Base-by-base conservation (phyloP, 2,888 invertebrate genomes). In the Litoditis marina region DNA sequence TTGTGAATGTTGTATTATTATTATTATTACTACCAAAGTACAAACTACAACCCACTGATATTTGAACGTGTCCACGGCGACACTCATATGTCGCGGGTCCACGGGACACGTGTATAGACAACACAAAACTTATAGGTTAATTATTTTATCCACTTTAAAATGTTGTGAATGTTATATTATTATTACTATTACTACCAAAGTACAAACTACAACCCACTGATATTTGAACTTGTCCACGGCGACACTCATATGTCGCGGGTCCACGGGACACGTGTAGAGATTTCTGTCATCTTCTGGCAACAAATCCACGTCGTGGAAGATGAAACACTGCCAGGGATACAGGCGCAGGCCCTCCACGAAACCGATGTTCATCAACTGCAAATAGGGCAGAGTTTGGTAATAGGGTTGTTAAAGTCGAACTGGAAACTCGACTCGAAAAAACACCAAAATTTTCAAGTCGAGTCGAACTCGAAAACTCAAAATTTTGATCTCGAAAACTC, bases 301-400 rank as follows among this genome's bases (percentile, higher is more conserved):
- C 19, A 78, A 76, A 69, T 86, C 86, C 1, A 85, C 85, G 61
- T 83, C 84, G 69, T 84, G 84, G 66, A 84, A 84, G 34, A 84
- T 80, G 73, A 82, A 83, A 61, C 84, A 84, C 66, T 85, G 84
- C 73, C 84, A 81, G 6, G 69, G 66, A 39, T 72, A 74, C 7
- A 69, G 39, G 71, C 90, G 90, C 82, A 90, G 86, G 27, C 94
- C 92, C 85, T 96, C 95, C 73, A 88, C 87, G 85, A 90, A 95
- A 8, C 96, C 96, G 28, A 96, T 90, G 85, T 96, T 96, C 91
- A 96, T 92, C 72, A 96, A 87, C 87, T 92, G 60, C n/a, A n/a
- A n/a, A n/a, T n/a, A n/a, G n/a, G 47, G 1, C 5, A 50, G 27
- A n/a, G n/a, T n/a, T n/a, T n/a, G n/a, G n/a, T n/a, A n/a, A n/a